phyloP scores from a whole-genome alignment of 2,888 invertebrate species.

The Scaptodrosophila latifasciaeformis region DNA sequence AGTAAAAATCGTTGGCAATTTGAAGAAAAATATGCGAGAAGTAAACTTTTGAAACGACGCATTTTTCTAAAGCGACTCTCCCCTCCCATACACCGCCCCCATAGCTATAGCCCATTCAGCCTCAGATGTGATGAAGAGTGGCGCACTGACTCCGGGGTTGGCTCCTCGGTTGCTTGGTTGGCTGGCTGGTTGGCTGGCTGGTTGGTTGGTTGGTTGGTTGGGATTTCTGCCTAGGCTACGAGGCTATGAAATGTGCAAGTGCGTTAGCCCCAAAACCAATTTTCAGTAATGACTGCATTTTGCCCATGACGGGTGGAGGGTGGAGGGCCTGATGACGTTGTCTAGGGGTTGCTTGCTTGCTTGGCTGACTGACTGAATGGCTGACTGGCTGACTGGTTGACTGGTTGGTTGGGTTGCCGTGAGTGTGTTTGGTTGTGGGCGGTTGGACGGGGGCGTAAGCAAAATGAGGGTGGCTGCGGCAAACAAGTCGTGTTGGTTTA shows the following conservation, averaged over 20 bases:
- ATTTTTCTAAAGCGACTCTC: conserved; percentile 38
- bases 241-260: conserved; percentile 63
- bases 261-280: conserved; percentile 71
- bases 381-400: no score
- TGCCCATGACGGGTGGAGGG: conserved; percentile 36
- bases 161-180: no score
- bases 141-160: neutral
- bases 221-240: conserved; percentile 37
- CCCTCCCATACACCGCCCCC: no score
- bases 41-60: conserved; percentile 67
- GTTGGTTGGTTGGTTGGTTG: no score
- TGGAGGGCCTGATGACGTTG: neutral
- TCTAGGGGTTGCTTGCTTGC: no score
- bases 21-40: conserved; percentile 65
- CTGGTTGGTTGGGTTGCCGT: no score
- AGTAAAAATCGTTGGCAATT: conserved; percentile 67
- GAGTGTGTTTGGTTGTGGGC: neutral
- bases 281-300: conserved; percentile 72
- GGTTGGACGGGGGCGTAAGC: conserved; percentile 31
- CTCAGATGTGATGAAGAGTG: neutral
- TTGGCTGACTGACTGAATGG: no score
- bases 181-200: no score
- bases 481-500: conserved; percentile 44
- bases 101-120: no score
- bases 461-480: conserved; percentile 29